Base-by-base conservation (phyloP, 2,797 vertebrate species). In the Oreochromis mossambicus region DNA sequence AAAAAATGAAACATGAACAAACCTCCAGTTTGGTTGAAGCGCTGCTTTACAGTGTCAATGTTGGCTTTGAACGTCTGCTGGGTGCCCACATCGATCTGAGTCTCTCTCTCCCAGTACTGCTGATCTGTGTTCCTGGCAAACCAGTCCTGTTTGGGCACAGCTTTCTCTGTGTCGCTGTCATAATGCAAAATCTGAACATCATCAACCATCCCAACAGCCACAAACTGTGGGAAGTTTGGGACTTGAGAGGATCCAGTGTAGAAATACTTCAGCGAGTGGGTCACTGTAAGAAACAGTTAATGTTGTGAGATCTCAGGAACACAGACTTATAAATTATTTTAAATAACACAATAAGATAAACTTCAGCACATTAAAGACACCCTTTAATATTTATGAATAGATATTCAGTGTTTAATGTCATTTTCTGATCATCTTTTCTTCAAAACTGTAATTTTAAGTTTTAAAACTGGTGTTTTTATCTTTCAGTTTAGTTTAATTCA, bases 21-120 rank as follows among this genome's bases (percentile, higher is more conserved):
- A 96, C 95, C 95, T 91, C 50, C 83, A 68, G 89, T 95, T 66
- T 94, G 92, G 90, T 95, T 95, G 79, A 94, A 92, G 73, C 83
- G 91, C 2, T 46, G 1, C 55, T 81, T 91, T 8, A 0, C 0
- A 7, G 0, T 86, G 84, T 24, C 21, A 52, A 94, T 80, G 61
- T 32, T 48, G 51, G 0, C 14, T 86, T 85, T 93, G 85, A 43
- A 91, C 24, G 0, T 0, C 83, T 84, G 86, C 29, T 90, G 86
- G 2, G 0, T 0, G n/a, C 13, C 52, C 17, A 3, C 0, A 2
- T 0, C 0, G n/a, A n/a, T n/a, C n/a, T n/a, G n/a, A n/a, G n/a
- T n/a, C n/a, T n/a, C n/a, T n/a, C n/a, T n/a, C n/a, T n/a, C 58
- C 90, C 46, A 90, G 86, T 78, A 92, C 12, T 90, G 11, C 4